Percentiles rank a stretch among this genome's conserved stretches.
These are phyloP conservation scores for Tribolium madens DNA, from an alignment of 1,140 invertebrate species.

Conservation along the genomic window DNA sequence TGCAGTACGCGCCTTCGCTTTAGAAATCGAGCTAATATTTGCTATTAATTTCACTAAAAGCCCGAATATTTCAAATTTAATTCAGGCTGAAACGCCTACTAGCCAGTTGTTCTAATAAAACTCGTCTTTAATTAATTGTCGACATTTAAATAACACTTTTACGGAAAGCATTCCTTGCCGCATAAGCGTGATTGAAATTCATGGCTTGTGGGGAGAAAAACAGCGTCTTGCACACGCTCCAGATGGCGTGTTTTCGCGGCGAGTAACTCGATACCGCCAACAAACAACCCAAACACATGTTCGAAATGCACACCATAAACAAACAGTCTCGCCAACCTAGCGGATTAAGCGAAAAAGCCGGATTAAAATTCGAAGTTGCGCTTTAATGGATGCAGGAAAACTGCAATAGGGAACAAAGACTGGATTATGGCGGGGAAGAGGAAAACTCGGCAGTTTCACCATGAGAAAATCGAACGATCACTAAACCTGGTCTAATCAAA, in stretches of 20 bases:
- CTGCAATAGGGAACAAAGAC: neutral
- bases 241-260: slow-evolving; percentile 5
- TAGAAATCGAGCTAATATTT: slow-evolving; percentile 57
- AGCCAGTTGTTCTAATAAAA: no score
- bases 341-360: neutral
- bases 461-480: neutral
- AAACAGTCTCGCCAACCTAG: neutral
- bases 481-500: neutral
- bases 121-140: slow-evolving; percentile 22
- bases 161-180: neutral
- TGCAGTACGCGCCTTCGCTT: slow-evolving; percentile 56
- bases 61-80: slow-evolving; percentile 49
- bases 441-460: neutral
- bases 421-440: neutral
- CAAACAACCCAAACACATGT: slow-evolving; percentile 14
- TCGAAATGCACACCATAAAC: slow-evolving; percentile 4
- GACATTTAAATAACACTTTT: slow-evolving; percentile 4
- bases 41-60: slow-evolving; percentile 57
- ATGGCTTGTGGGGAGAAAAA: neutral
- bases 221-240: neutral
- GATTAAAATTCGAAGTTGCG: neutral
- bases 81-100: slow-evolving; percentile 49
- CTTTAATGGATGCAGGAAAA: neutral
- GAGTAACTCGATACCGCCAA: neutral
- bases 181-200: slow-evolving; percentile 1